phyloP scores from a whole-genome alignment of 2,888 invertebrate species.

The Aleiodes alternator region DNA sequence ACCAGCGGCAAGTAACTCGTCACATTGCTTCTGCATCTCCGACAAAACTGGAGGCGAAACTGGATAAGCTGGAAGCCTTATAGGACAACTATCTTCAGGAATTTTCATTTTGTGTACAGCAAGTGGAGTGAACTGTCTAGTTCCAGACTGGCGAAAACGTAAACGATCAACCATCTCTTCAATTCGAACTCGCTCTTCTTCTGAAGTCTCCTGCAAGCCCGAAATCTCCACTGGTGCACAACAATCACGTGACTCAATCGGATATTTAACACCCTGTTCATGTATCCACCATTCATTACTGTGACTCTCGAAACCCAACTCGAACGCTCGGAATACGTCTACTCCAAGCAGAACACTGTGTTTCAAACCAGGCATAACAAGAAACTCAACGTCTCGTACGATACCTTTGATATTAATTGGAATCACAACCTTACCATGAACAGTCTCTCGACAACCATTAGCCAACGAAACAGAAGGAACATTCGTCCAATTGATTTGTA shows the following conservation, averaged over 20 bases:
- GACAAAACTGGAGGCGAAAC: constrained; percentile 35
- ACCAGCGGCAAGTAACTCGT: constrained; percentile 60
- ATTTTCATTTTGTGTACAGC: constrained; percentile 42
- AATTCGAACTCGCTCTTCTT: constrained; percentile 8
- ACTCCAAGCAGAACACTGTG: too few relatives aligned
- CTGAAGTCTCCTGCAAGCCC: neutral
- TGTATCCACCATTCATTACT: neutral
- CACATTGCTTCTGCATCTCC: constrained; percentile 49
- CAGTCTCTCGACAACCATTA: too few relatives aligned
- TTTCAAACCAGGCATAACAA: too few relatives aligned
- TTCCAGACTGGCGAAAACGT: neutral
- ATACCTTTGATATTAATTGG: neutral
- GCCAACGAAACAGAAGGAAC: too few relatives aligned
- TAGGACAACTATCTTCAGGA: constrained; percentile 1
- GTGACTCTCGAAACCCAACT: neutral
- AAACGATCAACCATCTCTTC: neutral
- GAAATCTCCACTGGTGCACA: neutral
- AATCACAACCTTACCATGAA: too few relatives aligned
- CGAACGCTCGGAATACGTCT: neutral
- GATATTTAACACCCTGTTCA: neutral
- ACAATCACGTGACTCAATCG: neutral
- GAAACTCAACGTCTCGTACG: too few relatives aligned
- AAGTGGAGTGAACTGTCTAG: constrained; percentile 20
- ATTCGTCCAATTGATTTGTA: too few relatives aligned
- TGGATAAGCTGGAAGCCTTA: constrained; percentile 37